A percentile compares a stretch with the other conserved stretches of the same genome.
phyloP scores from a whole-genome alignment of 37 sponge, comb jelly and placozoan genomes.

The Hormiphora californensis region DNA sequence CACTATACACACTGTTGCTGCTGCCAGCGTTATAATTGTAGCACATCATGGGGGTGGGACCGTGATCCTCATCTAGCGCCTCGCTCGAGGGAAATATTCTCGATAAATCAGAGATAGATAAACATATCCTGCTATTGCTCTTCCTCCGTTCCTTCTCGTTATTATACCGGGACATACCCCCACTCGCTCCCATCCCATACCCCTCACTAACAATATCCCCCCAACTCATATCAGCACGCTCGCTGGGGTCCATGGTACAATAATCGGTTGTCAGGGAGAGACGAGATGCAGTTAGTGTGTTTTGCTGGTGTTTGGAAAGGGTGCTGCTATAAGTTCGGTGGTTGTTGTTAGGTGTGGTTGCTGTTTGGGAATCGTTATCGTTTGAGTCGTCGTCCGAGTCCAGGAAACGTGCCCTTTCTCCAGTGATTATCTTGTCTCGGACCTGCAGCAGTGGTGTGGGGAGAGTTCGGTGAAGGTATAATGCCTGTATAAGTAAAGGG shows the following conservation, averaged over 20 bases:
- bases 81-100: not conserved
- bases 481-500: not conserved
- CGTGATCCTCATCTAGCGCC: not conserved
- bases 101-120: conserved; percentile 9
- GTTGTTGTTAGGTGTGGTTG: too few species aligned
- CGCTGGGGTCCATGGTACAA: too few species aligned
- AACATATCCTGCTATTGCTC: not conserved
- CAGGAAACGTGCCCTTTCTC: not conserved
- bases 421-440: conserved; percentile 5
- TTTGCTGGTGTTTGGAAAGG: too few species aligned
- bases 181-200: not conserved
- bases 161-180: too few species aligned
- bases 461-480: not conserved
- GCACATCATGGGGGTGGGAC: not conserved
- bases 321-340: too few species aligned
- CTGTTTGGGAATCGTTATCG: too few species aligned
- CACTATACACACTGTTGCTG: not conserved
- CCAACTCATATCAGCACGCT: not conserved
- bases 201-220: not conserved
- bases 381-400: conserved; percentile 7
- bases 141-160: not conserved
- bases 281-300: too few species aligned
- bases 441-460: too few species aligned
- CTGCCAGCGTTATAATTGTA: not conserved
- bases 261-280: too few species aligned